phyloP scores from a whole-genome alignment of 2,113 vertebrate genomes.

The Zapus hudsonius region DNA sequence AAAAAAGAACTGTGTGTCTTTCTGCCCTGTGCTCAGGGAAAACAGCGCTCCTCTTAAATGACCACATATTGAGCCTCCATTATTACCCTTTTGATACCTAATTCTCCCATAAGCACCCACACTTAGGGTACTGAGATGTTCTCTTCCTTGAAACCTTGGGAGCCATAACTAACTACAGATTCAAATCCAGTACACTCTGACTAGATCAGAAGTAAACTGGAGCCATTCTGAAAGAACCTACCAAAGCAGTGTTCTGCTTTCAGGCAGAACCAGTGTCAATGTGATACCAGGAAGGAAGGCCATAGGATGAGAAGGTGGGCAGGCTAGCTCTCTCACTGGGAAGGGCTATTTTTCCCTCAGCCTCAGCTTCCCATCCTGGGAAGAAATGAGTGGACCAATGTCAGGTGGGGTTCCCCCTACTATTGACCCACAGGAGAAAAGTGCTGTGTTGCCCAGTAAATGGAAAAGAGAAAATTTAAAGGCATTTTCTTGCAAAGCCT shows the following conservation, averaged over 20 bases:
- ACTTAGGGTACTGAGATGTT: not conserved
- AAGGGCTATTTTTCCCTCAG: not conserved
- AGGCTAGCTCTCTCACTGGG: not conserved
- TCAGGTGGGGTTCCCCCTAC: not conserved
- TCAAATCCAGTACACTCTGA: not conserved
- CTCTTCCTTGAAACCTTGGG: not conserved
- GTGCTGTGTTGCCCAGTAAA: not conserved
- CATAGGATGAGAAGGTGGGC: not conserved
- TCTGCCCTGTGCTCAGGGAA: not conserved
- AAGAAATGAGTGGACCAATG: not conserved
- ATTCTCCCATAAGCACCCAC: not conserved
- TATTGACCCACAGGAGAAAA: not conserved
- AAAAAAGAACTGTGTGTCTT: not conserved
- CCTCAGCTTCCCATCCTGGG: not conserved
- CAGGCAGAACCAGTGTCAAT: not conserved
- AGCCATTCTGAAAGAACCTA: not conserved
- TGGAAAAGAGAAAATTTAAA: not conserved
- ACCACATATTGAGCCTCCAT: not conserved
- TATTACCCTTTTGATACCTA: not conserved
- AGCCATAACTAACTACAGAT: conserved; percentile 32
- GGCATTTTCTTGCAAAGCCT: no score
- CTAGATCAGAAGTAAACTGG: not conserved
- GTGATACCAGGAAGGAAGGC: not conserved
- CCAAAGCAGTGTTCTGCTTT: not conserved
- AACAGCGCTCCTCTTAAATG: not conserved